phyloP scores from a whole-genome alignment of 2,797 vertebrate species.

The Eidolon dupreanum region DNA sequence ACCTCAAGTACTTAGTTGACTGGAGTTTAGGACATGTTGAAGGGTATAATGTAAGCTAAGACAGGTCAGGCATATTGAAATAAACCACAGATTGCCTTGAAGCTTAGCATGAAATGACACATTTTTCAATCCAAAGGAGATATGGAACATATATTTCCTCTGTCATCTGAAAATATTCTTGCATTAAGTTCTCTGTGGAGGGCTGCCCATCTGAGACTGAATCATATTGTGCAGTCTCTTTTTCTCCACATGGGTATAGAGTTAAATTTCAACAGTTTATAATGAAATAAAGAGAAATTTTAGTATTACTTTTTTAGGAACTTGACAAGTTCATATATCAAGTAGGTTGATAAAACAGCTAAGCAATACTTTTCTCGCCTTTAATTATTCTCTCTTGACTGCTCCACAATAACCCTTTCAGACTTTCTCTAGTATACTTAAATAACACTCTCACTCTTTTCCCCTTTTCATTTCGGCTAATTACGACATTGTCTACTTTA shows the following conservation, averaged over 20 bases:
- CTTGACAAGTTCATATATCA: not conserved
- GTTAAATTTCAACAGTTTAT: not conserved
- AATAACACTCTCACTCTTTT: fast-evolving
- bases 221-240: not conserved
- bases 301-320: not conserved
- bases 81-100: not conserved
- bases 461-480: not conserved
- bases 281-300: not conserved
- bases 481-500: not conserved
- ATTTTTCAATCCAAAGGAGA: not conserved
- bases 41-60: not conserved
- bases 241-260: not conserved
- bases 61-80: not conserved
- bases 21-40: not conserved
- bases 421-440: not conserved
- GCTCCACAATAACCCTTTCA: not conserved
- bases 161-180: not conserved
- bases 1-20: not conserved
- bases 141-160: not conserved
- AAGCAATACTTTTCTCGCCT: not conserved
- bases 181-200: not conserved
- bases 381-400: not conserved
- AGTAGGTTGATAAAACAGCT: not conserved
- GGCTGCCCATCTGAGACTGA: not conserved
- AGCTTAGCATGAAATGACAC: not conserved